Conservation (phyloP, 2,888 invertebrate species). For the Ceramica pisi region DNA sequence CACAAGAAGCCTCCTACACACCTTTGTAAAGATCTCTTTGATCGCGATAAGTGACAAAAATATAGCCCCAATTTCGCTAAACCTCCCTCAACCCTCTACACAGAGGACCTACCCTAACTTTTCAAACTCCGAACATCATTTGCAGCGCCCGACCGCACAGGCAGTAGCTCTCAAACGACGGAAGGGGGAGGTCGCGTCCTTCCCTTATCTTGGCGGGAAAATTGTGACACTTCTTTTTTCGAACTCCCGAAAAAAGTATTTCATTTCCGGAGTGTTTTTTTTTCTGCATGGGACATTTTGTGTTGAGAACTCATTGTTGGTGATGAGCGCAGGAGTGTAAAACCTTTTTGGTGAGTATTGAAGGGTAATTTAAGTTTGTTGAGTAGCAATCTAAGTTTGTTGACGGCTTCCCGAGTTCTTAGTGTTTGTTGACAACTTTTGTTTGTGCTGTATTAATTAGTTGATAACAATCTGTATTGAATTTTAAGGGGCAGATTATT, state of each 20-base stretch:
- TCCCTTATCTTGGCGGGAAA: constrained; percentile 73
- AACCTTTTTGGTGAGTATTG: constrained; percentile 60
- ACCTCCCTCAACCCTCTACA: constrained; percentile 58
- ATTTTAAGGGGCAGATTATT: constrained; percentile 18
- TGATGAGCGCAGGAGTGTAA: constrained; percentile 28
- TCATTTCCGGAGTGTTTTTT: constrained; percentile 48
- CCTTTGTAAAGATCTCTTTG: constrained; percentile 10
- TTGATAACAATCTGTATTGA: constrained; percentile 43
- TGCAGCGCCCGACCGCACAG: constrained; percentile 71
- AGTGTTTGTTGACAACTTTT: constrained; percentile 62
- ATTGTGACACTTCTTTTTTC: constrained; percentile 75
- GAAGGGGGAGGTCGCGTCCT: constrained; percentile 70
- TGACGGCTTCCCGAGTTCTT: constrained; percentile 48
- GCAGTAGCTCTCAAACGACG: constrained; percentile 77
- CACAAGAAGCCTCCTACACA: neutral
- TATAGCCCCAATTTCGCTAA: constrained; percentile 7
- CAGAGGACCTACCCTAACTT: constrained; percentile 68
- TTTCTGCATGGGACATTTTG: constrained; percentile 44
- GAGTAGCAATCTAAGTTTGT: constrained; percentile 63
- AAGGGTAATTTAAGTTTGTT: constrained; percentile 62
- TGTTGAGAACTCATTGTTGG: constrained; percentile 40
- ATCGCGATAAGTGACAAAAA: constrained; percentile 22
- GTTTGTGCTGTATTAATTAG: constrained; percentile 59
- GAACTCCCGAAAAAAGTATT: constrained; percentile 59
- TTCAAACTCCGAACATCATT: constrained; percentile 81